Evolutionary conservation across 1,140 invertebrate species (phyloP).

Genomic region (Sipha flava): DNA sequence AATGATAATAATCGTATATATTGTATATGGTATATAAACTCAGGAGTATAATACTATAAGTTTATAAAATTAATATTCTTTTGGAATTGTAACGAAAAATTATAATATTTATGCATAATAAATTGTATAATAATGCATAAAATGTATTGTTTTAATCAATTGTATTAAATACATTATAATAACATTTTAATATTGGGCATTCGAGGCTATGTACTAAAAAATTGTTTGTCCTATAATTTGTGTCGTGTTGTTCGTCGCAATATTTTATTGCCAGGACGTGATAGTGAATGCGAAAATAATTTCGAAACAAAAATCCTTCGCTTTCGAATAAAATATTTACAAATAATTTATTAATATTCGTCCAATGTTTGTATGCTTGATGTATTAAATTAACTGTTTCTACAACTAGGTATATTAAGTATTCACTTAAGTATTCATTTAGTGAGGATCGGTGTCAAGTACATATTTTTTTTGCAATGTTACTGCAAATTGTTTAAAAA

Average conservation of each 20-base stretch:
- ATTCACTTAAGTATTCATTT: neutral
- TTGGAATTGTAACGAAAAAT: neutral
- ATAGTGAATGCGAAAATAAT: neutral
- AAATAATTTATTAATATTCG: conserved; percentile 8
- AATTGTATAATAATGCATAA: no score
- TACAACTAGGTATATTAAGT: neutral
- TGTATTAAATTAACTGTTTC: neutral
- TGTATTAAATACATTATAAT: neutral
- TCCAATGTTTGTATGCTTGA: neutral
- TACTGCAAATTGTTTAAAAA: neutral
- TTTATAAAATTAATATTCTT: neutral
- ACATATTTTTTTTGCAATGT: neutral
- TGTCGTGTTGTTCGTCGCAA: neutral
- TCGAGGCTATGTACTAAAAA: no score
- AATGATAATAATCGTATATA: no score
- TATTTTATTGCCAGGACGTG: neutral
- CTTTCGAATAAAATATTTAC: neutral
- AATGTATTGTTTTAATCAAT: no score
- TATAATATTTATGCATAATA: neutral
- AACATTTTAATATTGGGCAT: neutral
- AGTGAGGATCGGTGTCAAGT: conserved; percentile 6
- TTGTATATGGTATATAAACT: no score
- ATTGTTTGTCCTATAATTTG: neutral
- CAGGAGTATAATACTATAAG: no score
- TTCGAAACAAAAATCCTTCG: conserved; percentile 24